phyloP scores from a whole-genome alignment of 2,797 vertebrate species.

The Microctenopoma steveboyesi region DNA sequence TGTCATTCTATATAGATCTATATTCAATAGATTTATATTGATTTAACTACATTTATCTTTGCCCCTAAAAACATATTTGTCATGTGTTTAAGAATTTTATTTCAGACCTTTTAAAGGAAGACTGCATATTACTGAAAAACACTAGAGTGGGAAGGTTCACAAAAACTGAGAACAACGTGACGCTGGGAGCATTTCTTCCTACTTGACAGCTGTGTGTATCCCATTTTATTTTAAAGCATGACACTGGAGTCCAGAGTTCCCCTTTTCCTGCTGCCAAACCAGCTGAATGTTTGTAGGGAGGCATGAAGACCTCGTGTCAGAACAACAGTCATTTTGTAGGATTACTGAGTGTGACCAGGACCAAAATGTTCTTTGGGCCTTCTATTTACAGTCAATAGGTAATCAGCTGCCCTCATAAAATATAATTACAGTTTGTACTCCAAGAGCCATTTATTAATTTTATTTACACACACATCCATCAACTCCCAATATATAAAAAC shows the following conservation, averaged over 20 bases:
- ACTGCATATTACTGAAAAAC: slow-evolving; percentile 33
- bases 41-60: background rate
- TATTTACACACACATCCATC: background rate
- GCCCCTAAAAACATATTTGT: background rate
- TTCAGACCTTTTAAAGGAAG: background rate
- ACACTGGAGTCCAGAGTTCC: slow-evolving; percentile 64
- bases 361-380: slow-evolving; percentile 17
- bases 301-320: slow-evolving; percentile 44
- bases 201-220: slow-evolving; percentile 74
- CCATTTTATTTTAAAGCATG: slow-evolving; percentile 81
- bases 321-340: slow-evolving; percentile 33
- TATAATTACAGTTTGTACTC: background rate
- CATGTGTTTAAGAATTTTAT: background rate
- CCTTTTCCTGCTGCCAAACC: slow-evolving; percentile 65
- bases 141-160: background rate
- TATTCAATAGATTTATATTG: too few relatives aligned
- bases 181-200: slow-evolving; percentile 51
- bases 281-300: slow-evolving; percentile 56
- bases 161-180: slow-evolving; percentile 42
- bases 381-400: background rate
- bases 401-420: background rate
- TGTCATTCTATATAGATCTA: too few relatives aligned
- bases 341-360: slow-evolving; percentile 14
- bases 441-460: background rate
- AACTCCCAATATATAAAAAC: background rate